Percentiles rank a stretch among this genome's conserved stretches.
Evolutionary conservation across 2,113 vertebrate genomes (phyloP).

Genomic region (Antennarius striatus): DNA sequence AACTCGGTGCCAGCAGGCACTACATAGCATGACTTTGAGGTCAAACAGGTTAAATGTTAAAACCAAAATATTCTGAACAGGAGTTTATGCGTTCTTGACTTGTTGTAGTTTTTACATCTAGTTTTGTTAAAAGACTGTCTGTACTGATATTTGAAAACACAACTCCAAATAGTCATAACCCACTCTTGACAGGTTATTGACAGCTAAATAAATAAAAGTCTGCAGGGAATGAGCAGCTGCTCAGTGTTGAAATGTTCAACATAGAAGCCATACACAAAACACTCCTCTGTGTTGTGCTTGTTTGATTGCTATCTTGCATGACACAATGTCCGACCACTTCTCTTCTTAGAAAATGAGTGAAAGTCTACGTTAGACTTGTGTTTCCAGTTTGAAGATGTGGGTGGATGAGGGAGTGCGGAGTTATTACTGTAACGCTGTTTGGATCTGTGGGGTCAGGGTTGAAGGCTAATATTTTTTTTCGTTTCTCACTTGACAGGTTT

Average conservation of each 20-base stretch:
- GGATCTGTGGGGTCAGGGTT: neutral
- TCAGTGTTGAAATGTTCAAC: neutral
- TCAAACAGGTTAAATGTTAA: slow-evolving; percentile 22
- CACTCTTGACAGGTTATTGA: neutral
- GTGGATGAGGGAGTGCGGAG: neutral
- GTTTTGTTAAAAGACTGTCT: neutral
- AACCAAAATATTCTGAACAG: slow-evolving; percentile 31
- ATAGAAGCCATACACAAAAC: slow-evolving; percentile 2
- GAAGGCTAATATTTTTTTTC: neutral
- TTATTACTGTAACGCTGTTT: slow-evolving; percentile 5
- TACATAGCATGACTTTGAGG: slow-evolving; percentile 37
- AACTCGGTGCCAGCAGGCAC: slow-evolving; percentile 33
- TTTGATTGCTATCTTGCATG: too few species aligned
- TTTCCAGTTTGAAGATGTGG: neutral
- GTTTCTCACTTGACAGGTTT: neutral
- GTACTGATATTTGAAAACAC: neutral
- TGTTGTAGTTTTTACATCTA: neutral
- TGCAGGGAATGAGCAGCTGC: slow-evolving; percentile 5
- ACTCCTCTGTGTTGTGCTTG: neutral
- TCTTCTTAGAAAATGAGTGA: neutral
- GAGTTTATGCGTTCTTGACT: neutral
- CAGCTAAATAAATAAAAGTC: neutral
- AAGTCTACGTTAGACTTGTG: neutral
- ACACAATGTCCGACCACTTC: neutral
- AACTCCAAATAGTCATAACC: neutral